Base-by-base conservation (phyloP, 2,113 vertebrate species). In the Equus przewalskii region DNA sequence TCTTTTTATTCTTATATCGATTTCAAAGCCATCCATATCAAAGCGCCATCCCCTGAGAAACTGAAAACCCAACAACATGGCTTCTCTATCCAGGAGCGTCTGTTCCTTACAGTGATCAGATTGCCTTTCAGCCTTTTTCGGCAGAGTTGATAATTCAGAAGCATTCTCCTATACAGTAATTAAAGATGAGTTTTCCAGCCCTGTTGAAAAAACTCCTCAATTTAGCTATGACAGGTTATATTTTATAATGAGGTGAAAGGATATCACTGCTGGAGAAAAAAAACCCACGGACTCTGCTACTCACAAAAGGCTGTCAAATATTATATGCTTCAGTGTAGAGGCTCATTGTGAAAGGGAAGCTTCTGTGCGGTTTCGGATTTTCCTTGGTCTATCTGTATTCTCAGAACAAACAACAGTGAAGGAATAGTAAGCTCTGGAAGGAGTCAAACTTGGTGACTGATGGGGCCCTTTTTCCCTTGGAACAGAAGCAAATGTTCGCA, bases 191-290 rank as follows among this genome's bases (percentile, higher is more conserved):
- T 98, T 98, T 96, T 96, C 79, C 89, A 96, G 94, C 80, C 96
- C 95, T 76, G 46, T 98, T 98, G 96, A 98, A 98, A 98, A 98
- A 97, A 85, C 93, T 98, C 96, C 94, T 99, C 79, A 79, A 96
- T 98, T 98, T 98, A 98, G 80, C 90, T 97, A 96, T 98, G 98
- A 98, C 98, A 98, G 98, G 91, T 97, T 97, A 89, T 98, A 97
- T 98, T 98, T 98, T 96, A 98, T 98, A 98, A 98, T 98, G 98
- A 98, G 97, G 97, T 98, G 97, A 98, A 98, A 98, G 98, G 95
- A 97, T 97, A 98, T 96, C 97, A 89, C 67, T 98, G 75, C 80
- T 97, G 89, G 91, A 98, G 97, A 98, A 98, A 98, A 97, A 92
- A 94, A 92, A 87, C 36, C 81, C 91, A 81, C 2, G 94, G 97